A percentile compares a stretch with the other conserved stretches of the same genome.
Conservation (phyloP, 2,888 invertebrate species). For the Theretra japonica region DNA sequence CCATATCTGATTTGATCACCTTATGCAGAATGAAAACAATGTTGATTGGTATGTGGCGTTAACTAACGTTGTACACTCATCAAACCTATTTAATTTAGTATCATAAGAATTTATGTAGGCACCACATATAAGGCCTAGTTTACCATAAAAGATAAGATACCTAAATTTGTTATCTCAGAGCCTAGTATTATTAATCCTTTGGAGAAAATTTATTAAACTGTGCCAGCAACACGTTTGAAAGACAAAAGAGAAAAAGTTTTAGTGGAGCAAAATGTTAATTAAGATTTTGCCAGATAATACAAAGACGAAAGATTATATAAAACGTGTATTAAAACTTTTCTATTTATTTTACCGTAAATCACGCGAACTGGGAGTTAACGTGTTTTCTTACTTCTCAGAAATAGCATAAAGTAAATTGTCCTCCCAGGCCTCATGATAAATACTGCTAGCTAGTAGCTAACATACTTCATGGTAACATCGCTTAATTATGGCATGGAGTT, state of each 20-base stretch:
- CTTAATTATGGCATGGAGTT: background rate
- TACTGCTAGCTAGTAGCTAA: background rate
- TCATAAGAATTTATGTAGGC: constrained; percentile 23
- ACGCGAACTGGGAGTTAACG: background rate
- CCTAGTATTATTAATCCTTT: no score
- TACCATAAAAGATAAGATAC: background rate
- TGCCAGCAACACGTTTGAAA: no score
- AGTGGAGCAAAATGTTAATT: no score
- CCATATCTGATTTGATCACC: constrained; percentile 55
- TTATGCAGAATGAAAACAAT: constrained; percentile 48
- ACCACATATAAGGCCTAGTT: background rate
- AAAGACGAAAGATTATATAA: background rate
- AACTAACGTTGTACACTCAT: constrained; percentile 36
- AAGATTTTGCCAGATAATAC: background rate
- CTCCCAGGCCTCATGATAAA: background rate
- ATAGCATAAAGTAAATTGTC: background rate
- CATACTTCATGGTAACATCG: background rate
- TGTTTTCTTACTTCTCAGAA: constrained; percentile 4
- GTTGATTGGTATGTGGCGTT: constrained; percentile 37
- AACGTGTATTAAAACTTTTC: background rate
- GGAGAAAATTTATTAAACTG: no score
- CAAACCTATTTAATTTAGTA: constrained; percentile 32
- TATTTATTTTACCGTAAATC: constrained; percentile 14
- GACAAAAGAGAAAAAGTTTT: no score
- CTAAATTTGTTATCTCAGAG: background rate